Conservation (phyloP, 2,797 vertebrate species). For the Pangasius macronema region DNA sequence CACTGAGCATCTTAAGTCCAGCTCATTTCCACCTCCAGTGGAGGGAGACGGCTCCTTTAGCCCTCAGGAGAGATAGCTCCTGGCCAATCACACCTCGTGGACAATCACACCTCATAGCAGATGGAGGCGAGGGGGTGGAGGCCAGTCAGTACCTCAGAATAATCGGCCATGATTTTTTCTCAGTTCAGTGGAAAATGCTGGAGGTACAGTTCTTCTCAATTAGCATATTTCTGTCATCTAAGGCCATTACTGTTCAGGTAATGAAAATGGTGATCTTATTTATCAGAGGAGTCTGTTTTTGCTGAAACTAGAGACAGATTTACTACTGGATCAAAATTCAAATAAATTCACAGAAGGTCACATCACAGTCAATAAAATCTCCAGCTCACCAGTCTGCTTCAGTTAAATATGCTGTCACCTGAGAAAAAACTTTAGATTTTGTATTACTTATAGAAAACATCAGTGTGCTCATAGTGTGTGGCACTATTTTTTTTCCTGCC, state of each 20-base stretch:
- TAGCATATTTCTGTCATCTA: not conserved
- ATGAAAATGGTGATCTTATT: not conserved
- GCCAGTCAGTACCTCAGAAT: slow-evolving; percentile 51
- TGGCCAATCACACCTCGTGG: slow-evolving; percentile 72
- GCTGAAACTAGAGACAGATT: not conserved
- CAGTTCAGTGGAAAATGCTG: not conserved
- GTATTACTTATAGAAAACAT: not conserved
- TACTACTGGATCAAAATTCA: not conserved
- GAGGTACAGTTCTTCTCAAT: not conserved
- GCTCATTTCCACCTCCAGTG: slow-evolving; percentile 84
- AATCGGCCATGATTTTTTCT: slow-evolving; percentile 31
- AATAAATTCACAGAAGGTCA: not conserved
- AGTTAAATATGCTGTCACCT: not conserved
- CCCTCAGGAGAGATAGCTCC: slow-evolving; percentile 73
- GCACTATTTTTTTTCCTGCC: not conserved
- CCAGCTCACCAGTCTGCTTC: not conserved
- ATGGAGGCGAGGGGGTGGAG: slow-evolving; percentile 63
- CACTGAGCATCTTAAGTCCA: slow-evolving; percentile 69
- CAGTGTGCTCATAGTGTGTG: not conserved
- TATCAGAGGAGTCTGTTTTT: not conserved
- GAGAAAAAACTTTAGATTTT: not conserved
- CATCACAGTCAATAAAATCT: not conserved
- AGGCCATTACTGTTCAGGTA: not conserved
- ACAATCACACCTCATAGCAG: slow-evolving; percentile 67
- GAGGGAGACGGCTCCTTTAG: slow-evolving; percentile 81